Evolutionary conservation across 2,888 invertebrate genomes (phyloP), one percentile per base, ranked within the genome.

Genomic region (Alentia gelatinosa): DNA sequence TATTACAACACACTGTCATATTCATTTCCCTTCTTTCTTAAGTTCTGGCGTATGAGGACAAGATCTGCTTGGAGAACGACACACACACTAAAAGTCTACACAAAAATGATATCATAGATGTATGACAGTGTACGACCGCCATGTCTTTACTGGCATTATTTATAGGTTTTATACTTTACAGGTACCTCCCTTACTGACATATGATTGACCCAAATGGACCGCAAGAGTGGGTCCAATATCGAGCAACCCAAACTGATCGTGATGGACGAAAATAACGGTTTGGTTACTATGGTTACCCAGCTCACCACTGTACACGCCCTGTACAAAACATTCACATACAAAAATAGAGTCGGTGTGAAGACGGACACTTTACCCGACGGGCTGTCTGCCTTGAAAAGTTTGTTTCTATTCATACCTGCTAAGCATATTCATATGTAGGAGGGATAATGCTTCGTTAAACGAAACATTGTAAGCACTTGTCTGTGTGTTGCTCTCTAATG

Each of bases 201-300:
- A 19, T n/a, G 56, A 56, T 19, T 56, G 56, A 56, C 56, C 56
- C 19, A 56, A 56, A n/a, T 56, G 56, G 56, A 56, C 56, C 56
- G 56, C 56, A 56, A n/a, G 1, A 56, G n/a, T 19, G 56, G 19
- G 9, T n/a, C 56, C 5, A 47, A 12, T 9, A 19, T 56, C 68
- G 0, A 68, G 68, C 30, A 68, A 68, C 68, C 68, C 5, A 68
- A 68, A 68, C 30, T 30, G 12, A 19, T 30, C 26, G n/a, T 68
- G 68, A 68, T 68, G 68, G 68, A 68, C 30, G 68, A 68, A 68
- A 68, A 68, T 68, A 68, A 68, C 68, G 30, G 30, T 68, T 68
- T 30, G 68, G 68, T 68, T 68, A 68, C 68, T 30, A 68, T 68
- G 68, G 68, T 68, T 68, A 68, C 68, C 30, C 68, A 68, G 26